A percentile compares a stretch with the other conserved stretches of the same genome.
Evolutionary conservation across 2,113 vertebrate genomes (phyloP).

Genomic region (Lanius collurio): DNA sequence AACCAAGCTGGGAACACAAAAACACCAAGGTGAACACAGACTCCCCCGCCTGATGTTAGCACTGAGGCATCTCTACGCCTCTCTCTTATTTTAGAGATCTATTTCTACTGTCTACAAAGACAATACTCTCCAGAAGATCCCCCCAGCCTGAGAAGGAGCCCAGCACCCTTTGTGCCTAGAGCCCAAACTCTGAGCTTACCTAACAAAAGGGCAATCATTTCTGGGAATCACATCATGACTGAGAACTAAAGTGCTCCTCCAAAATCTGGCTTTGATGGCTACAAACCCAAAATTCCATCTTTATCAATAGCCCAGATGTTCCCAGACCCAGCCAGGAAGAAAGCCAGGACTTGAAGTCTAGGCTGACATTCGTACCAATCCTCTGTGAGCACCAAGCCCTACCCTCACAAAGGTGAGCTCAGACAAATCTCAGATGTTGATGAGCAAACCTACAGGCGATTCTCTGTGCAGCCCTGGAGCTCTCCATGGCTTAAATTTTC

Average conservation of each 20-base stretch:
- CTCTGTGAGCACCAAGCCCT: fast-evolving
- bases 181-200: not conserved
- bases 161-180: not conserved
- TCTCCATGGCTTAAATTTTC: not conserved
- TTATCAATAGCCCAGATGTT: not conserved
- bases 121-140: not conserved
- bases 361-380: not conserved
- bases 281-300: not conserved
- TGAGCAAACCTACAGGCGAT: not conserved
- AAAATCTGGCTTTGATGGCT: not conserved
- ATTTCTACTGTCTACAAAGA: not conserved
- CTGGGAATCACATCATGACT: not conserved
- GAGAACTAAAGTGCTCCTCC: not conserved
- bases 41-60: not conserved
- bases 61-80: not conserved
- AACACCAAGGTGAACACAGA: not conserved
- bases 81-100: not conserved
- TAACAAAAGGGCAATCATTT: fast-evolving
- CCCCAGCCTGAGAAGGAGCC: not conserved
- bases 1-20: not conserved
- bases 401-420: not conserved
- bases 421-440: not conserved
- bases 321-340: not conserved
- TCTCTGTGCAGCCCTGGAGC: not conserved
- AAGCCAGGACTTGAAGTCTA: not conserved